Evolutionary conservation across 1,140 invertebrate genomes (phyloP), one percentile per base, ranked within the genome.

Genomic region (Epicauta chinensis): DNA sequence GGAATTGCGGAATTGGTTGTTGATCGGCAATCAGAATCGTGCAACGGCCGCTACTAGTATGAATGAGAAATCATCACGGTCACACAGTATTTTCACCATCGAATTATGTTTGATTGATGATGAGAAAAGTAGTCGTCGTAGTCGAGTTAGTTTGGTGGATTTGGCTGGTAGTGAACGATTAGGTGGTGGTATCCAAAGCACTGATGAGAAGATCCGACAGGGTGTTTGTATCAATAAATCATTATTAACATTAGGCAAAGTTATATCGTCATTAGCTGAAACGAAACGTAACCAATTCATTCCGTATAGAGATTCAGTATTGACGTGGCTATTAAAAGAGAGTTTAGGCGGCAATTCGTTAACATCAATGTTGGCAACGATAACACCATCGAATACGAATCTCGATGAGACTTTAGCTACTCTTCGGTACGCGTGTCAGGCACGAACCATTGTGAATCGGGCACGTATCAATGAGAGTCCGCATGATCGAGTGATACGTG

Each of bases 271-370:
- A 30, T 53, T 71, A 36, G 60, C 69, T 6, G 69, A 71, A 16
- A 59, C 63, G 30, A 68, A 61, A 47, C 65, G 59, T 49, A 63
- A 57, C 35, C 59, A 96, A 71, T 97, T 96, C 70, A 97, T 99
- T 61, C 97, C 97, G 0, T 99, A 99, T 73, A 83, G 97, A 72
- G 97, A 99, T 71, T 99, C 96, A 2, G 96, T 98, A 1, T 74
- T 99, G 31, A 99, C 97, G 10, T 99, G 97, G 97, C 75, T 99
- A 10, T 75, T 99, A 13, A 52, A 80, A 79, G 82, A 84, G 66
- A 83, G 80, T 58, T 68, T 84, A 4, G 82, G 82, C 2, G 81
- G 81, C 16, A 83, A 83, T 70, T 82, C 81, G 0, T 62, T 76
- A 46, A 83, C 81, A 0, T 76, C 78, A 1, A 82, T 84, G 81